Evolutionary conservation across 2,797 vertebrate species (phyloP).

Genomic region (Tauraco hartlaubi): DNA sequence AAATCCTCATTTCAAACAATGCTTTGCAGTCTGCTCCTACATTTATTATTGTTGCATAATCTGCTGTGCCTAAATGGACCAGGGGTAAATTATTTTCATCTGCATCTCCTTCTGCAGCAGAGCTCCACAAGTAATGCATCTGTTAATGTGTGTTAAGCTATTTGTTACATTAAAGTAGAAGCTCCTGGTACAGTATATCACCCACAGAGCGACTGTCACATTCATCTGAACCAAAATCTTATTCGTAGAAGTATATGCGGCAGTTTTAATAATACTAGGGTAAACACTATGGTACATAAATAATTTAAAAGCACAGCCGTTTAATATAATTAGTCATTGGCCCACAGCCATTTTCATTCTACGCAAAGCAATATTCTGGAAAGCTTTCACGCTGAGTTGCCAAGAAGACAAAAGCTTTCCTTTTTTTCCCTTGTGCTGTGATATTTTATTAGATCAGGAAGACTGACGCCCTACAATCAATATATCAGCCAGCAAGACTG

Average conservation of each 20-base stretch:
- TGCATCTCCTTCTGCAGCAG: slow-evolving; percentile 23
- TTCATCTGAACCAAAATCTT: slow-evolving; percentile 42
- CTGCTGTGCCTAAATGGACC: slow-evolving; percentile 1
- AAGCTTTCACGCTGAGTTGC: slow-evolving; percentile 49
- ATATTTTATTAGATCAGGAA: slow-evolving; percentile 72
- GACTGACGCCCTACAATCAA: slow-evolving; percentile 70
- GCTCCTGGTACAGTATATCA: slow-evolving; percentile 2
- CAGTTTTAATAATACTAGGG: slow-evolving; percentile 45
- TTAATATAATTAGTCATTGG: slow-evolving; percentile 58
- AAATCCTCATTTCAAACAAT: not conserved
- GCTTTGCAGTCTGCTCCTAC: not conserved
- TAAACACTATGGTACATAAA: slow-evolving; percentile 46
- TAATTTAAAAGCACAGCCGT: slow-evolving; percentile 54
- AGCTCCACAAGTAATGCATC: not conserved
- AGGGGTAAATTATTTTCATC: slow-evolving; percentile 38
- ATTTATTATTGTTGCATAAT: slow-evolving; percentile 3
- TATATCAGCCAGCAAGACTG: slow-evolving; percentile 67
- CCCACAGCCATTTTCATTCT: slow-evolving; percentile 53
- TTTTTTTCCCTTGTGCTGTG: not conserved
- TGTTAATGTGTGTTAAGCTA: slow-evolving; percentile 1
- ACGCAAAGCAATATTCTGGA: slow-evolving; percentile 41
- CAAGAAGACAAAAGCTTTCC: slow-evolving; percentile 56
- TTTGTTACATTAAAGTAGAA: slow-evolving; percentile 23
- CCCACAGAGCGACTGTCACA: slow-evolving; percentile 24
- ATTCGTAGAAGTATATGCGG: slow-evolving; percentile 35